phyloP scores from a whole-genome alignment of 2,797 vertebrate genomes.

The Sternarchorhynchus goeldii region DNA sequence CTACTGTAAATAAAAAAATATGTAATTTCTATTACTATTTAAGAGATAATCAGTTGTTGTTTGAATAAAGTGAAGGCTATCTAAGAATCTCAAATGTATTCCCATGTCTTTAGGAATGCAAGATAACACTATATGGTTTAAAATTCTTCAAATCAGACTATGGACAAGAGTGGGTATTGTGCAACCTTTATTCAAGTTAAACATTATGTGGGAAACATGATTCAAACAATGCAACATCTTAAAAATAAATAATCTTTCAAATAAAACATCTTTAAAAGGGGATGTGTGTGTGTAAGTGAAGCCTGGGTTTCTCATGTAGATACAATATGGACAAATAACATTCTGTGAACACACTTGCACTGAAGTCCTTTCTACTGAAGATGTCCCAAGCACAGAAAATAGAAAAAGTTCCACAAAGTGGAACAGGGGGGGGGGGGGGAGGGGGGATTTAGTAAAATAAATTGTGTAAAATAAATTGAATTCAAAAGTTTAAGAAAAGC shows the following conservation, averaged over 20 bases:
- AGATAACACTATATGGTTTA: background rate
- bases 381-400: background rate
- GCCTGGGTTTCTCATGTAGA: background rate
- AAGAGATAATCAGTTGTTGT: background rate
- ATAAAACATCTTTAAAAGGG: slow-evolving; percentile 49
- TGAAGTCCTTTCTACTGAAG: background rate
- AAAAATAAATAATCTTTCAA: slow-evolving; percentile 69
- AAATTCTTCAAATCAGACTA: background rate
- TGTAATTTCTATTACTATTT: background rate
- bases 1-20: background rate
- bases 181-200: slow-evolving; percentile 55
- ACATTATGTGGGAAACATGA: slow-evolving; percentile 39
- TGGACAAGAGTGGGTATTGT: background rate
- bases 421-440: slow-evolving; percentile 19
- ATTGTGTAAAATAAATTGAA: background rate
- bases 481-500: background rate
- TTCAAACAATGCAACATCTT: slow-evolving; percentile 45
- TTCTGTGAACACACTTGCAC: slow-evolving; percentile 1
- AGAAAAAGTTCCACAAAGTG: slow-evolving; percentile 42
- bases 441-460: no score
- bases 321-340: background rate
- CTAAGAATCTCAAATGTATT: background rate
- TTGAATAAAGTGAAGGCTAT: background rate
- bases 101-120: no score
- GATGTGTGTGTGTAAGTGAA: background rate